phyloP scores from a whole-genome alignment of 1,140 invertebrate species.

The Calephelis nemesis region DNA sequence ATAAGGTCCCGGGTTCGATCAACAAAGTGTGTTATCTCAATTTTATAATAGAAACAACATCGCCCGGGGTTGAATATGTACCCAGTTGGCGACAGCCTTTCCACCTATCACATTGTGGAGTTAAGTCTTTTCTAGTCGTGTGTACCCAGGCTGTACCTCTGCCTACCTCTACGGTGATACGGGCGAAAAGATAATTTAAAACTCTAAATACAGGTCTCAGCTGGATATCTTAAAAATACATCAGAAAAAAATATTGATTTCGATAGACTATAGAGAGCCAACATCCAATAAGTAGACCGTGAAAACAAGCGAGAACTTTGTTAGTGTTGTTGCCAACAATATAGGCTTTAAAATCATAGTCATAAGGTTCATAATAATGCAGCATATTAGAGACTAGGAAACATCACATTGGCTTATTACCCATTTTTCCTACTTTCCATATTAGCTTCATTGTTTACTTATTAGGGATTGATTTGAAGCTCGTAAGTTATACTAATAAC shows the following conservation, averaged over 20 bases:
- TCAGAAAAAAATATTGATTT: conserved; percentile 55
- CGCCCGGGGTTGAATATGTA: no score
- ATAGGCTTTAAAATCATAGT: conserved; percentile 19
- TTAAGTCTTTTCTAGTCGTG: no score
- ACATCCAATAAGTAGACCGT: conserved; percentile 79
- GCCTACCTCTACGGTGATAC: no score
- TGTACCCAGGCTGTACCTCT: no score
- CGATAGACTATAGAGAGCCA: conserved; percentile 75
- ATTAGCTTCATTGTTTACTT: conserved; percentile 3
- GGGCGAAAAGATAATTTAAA: not conserved
- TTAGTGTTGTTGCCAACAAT: conserved; percentile 30
- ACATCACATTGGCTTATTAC: not conserved
- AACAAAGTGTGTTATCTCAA: no score
- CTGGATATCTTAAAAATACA: not conserved
- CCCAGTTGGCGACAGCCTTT: no score
- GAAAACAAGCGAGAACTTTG: conserved; percentile 67
- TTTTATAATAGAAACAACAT: no score
- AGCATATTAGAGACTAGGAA: conserved; percentile 3
- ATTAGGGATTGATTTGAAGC: not conserved
- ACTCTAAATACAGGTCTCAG: not conserved
- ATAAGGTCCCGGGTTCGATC: no score
- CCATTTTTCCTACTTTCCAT: conserved; percentile 10
- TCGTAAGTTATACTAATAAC: no score
- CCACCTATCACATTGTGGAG: no score
- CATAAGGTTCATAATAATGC: conserved; percentile 21